Percentiles rank a stretch among this genome's conserved stretches.
These are phyloP conservation scores for Plusia festucae DNA, from an alignment of 2,888 invertebrate genomes.

Conservation along the genomic window DNA sequence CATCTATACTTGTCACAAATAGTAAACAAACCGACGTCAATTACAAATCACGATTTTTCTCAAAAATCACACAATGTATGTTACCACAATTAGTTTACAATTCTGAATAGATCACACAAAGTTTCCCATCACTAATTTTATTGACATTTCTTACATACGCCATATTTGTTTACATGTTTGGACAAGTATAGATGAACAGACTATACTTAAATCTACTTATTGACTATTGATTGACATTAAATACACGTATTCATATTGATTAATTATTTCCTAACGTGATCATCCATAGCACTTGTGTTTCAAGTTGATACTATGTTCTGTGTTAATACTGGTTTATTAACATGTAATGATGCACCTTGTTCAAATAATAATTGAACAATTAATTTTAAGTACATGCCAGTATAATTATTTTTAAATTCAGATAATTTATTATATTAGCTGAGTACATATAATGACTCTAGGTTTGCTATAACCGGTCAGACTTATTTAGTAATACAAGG, in stretches of 20 bases:
- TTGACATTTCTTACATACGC: too few relatives aligned
- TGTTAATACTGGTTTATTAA: constrained; percentile 6
- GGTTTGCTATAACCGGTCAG: constrained; percentile 9
- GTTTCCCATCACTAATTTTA: too few relatives aligned
- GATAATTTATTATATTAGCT: constrained; percentile 16
- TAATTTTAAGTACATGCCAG: background rate
- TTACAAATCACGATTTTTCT: too few relatives aligned
- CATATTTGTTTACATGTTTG: too few relatives aligned
- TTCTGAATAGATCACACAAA: too few relatives aligned
- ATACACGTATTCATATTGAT: background rate
- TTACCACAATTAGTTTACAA: too few relatives aligned
- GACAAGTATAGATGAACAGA: too few relatives aligned
- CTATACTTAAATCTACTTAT: background rate
- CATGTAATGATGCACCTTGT: constrained; percentile 7
- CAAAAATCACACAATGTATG: too few relatives aligned
- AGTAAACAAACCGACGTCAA: too few relatives aligned
- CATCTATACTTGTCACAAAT: too few relatives aligned
- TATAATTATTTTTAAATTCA: constrained; percentile 10
- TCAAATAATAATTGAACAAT: constrained; percentile 11
- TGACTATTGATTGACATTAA: background rate
- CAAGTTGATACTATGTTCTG: too few relatives aligned
- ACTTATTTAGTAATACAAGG: background rate
- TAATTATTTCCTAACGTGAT: background rate
- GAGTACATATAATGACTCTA: constrained; percentile 19
- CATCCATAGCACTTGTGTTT: background rate